These are phyloP conservation scores for Seriola rivoliana DNA, from an alignment of 2,113 vertebrate species.

Conservation along the genomic window DNA sequence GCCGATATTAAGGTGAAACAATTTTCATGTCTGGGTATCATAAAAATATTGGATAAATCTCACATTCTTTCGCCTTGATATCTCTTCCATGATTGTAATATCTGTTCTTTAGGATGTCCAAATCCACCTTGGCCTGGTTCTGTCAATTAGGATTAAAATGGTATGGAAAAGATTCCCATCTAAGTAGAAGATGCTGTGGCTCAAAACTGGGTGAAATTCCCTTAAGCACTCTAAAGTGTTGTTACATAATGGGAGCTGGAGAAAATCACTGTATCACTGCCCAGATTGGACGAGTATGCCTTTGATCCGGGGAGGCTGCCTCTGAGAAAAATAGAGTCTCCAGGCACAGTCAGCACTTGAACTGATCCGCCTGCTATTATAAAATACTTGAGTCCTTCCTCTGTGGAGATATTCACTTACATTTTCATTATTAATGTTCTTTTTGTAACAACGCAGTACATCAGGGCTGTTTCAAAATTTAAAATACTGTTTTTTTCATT, in stretches of 20 bases:
- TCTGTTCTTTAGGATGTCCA: constrained; percentile 5
- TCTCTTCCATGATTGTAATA: not conserved
- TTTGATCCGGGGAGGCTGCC: constrained; percentile 64
- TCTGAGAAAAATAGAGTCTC: constrained; percentile 26
- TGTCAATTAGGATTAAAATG: constrained; percentile 35
- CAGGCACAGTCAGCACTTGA: constrained; percentile 47
- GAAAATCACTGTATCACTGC: constrained; percentile 59
- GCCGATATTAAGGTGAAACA: not conserved
- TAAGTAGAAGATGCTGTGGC: constrained; percentile 37
- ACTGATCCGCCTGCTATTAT: constrained; percentile 16
- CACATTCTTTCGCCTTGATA: not conserved
- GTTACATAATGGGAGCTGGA: constrained; percentile 68
- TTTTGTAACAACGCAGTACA: not conserved
- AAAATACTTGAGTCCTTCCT: constrained; percentile 31
- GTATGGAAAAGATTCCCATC: constrained; percentile 15
- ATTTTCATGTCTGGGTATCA: not conserved
- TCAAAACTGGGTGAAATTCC: constrained; percentile 47
- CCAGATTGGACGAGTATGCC: constrained; percentile 66
- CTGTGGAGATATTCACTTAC: constrained; percentile 1
- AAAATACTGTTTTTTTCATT: not conserved
- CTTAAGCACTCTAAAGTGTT: constrained; percentile 41
- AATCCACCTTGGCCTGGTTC: constrained; percentile 38
- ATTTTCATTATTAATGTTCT: constrained; percentile 16
- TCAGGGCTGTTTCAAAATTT: not conserved
- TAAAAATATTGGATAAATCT: not conserved